These are phyloP conservation scores for Mormyrus lacerda DNA, from an alignment of 2,113 vertebrate genomes.

Conservation along the genomic window DNA sequence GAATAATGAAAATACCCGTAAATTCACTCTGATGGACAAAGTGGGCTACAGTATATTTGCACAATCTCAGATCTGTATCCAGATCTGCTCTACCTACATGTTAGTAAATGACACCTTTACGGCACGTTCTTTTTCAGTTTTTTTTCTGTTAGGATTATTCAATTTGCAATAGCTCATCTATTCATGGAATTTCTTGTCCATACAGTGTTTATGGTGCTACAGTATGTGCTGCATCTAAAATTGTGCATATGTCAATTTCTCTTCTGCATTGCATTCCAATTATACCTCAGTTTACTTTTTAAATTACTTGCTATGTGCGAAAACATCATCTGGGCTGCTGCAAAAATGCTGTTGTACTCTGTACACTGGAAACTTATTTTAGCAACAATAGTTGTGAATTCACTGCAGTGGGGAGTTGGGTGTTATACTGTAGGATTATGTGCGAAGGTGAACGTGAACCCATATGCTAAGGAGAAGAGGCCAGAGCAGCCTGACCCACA, in stretches of 20 bases:
- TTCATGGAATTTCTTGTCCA: neutral
- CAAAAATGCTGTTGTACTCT: neutral
- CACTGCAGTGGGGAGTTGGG: neutral
- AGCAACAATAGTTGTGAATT: neutral
- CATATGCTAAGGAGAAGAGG: neutral
- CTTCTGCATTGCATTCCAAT: neutral
- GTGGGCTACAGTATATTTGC: neutral
- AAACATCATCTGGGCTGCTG: neutral
- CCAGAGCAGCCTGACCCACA: neutral
- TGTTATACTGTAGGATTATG: neutral
- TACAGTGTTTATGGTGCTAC: too few species aligned
- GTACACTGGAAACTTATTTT: neutral
- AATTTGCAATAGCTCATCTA: neutral
- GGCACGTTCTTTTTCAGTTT: neutral
- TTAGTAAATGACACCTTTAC: neutral
- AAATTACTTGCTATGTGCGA: neutral
- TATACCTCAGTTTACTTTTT: neutral
- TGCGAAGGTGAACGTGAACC: neutral
- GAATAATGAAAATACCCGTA: neutral
- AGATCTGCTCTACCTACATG: neutral
- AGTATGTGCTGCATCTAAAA: neutral
- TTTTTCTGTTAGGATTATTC: neutral
- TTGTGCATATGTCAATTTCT: neutral
- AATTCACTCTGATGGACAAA: neutral
- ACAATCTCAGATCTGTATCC: neutral